Evolutionary conservation across 2,797 vertebrate genomes (phyloP).

Genomic region (Lagocephalus sceleratus): DNA sequence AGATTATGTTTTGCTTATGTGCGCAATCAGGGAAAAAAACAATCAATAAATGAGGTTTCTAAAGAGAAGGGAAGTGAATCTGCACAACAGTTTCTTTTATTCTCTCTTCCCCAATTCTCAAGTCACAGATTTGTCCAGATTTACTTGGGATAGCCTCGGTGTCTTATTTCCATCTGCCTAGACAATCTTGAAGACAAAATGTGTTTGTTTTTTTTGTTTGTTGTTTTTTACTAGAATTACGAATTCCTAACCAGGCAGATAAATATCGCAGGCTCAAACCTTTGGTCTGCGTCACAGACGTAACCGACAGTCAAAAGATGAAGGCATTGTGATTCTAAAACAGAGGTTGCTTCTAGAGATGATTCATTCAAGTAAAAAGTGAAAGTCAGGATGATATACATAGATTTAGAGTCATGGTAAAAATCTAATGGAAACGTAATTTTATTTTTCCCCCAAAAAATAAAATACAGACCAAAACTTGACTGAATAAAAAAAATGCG

Average conservation of each 20-base stretch:
- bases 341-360: too few species aligned
- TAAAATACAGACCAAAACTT: too few species aligned
- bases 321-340: too few species aligned
- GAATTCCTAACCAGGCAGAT: constrained; percentile 21
- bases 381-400: too few species aligned
- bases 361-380: too few species aligned
- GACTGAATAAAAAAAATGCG: too few species aligned
- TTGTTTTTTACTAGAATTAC: constrained; percentile 20
- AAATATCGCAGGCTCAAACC: constrained; percentile 31
- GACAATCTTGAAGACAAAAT: constrained; percentile 14
- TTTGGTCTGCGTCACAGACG: constrained; percentile 23
- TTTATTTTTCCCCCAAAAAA: too few species aligned
- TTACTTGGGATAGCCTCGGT: constrained; percentile 2
- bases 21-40: background rate
- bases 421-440: too few species aligned
- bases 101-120: constrained; percentile 48
- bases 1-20: constrained; percentile 27
- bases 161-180: constrained; percentile 37
- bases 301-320: background rate
- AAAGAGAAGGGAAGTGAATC: constrained; percentile 56
- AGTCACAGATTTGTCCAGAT: constrained; percentile 8
- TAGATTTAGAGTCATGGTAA: too few species aligned
- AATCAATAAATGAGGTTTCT: background rate
- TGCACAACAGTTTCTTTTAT: constrained; percentile 52
- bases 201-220: background rate